A percentile compares a stretch with the other conserved stretches of the same genome.
Evolutionary conservation across 2,797 vertebrate genomes (phyloP).

Genomic region (Enteromius mattozi): DNA sequence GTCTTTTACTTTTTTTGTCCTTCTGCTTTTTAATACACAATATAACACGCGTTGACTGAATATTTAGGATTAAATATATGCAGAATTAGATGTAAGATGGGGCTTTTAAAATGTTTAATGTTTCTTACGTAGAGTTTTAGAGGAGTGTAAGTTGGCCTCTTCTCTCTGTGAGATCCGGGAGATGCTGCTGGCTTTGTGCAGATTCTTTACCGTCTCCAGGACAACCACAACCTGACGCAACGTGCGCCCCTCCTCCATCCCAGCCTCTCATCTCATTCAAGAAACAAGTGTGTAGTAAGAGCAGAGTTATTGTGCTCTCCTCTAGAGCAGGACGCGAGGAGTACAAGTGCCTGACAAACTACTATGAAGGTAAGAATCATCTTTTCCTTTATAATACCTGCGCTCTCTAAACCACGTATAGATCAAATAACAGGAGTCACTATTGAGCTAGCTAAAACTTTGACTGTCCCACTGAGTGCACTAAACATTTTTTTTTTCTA

Average conservation of each 20-base stretch:
- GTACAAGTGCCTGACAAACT: not conserved
- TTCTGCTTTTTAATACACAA: not conserved
- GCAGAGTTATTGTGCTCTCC: not conserved
- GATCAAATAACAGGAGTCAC: not conserved
- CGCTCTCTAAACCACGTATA: not conserved
- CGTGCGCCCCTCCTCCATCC: constrained; percentile 68
- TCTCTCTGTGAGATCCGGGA: constrained; percentile 1
- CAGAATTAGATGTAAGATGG: not conserved
- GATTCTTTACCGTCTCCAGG: constrained; percentile 73
- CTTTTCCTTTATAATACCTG: not conserved
- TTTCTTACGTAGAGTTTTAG: not conserved
- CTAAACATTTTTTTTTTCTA: not conserved
- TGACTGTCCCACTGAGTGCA: not conserved
- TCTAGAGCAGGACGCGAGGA: not conserved
- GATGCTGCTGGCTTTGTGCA: constrained; percentile 54
- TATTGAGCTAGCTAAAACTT: not conserved
- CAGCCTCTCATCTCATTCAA: constrained; percentile 54
- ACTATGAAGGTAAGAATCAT: constrained; percentile 30
- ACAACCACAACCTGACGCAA: constrained; percentile 76
- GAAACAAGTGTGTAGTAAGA: constrained; percentile 65
- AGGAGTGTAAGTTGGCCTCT: not conserved
- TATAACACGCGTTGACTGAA: not conserved
- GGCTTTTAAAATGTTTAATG: not conserved
- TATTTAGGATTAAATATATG: not conserved
- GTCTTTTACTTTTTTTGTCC: not conserved